Evolutionary conservation across 2,113 vertebrate genomes (phyloP), one percentile per base, ranked within the genome.

Genomic region (Podilymbus podiceps): DNA sequence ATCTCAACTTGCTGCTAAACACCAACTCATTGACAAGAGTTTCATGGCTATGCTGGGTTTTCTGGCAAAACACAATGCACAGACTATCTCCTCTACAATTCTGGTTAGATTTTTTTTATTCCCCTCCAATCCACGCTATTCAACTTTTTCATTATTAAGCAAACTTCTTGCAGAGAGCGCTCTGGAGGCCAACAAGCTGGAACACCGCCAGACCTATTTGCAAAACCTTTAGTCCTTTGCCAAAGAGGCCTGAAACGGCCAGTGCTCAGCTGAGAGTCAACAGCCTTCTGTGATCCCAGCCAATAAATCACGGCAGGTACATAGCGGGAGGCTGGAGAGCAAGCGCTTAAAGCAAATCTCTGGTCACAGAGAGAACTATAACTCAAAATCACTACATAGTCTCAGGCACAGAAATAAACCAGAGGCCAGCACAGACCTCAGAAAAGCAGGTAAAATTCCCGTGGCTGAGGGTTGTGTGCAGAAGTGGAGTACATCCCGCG

Each of bases 81-180:
- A 47, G 5, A 1, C 11, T 24, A 12, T 12, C 46, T 88, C 47
- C 66, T 58, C 46, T n/a, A 17, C 38, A 35, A 11, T n/a, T 71
- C 69, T 74, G 31, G 33, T 74, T 40, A 38, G 59, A 74, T 19
- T 33, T 31, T 15, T 18, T 46, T 47, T 6, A 11, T 11, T 13
- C 1, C 7, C 6, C 31, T 42, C 33, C 59, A 52, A 30, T 23
- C 11, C 22, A 50, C 0, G 0, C 38, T 78, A 24, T 40, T 81
- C 47, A 47, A 72, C 59, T 62, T 89, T 93, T 72, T 77, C 64
- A 55, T 55, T 55, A 55, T 86, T 74, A 88, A 66, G 38, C 3
- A 76, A 77, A 62, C 35, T 74, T 85, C 28, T 81, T 69, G 46
- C 68, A 60, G 77, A 81, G 40, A 23, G 22, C 2, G 3, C 33